Percentiles rank a stretch among this genome's conserved stretches.
Conservation (phyloP, 2,888 invertebrate genomes). For the Clistopyga incitator region DNA sequence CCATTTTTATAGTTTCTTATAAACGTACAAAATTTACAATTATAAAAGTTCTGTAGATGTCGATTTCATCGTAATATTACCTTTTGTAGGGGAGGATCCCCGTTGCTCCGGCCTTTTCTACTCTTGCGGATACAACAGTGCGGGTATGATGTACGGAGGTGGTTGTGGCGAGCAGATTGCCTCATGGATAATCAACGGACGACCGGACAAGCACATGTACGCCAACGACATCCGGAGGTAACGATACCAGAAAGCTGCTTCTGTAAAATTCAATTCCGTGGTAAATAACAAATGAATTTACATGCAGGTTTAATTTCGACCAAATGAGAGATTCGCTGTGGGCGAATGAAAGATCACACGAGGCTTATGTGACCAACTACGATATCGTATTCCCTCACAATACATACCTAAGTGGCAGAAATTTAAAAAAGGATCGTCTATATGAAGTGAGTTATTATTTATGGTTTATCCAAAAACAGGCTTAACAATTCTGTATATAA, state of each 20-base stretch:
- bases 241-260: not conserved
- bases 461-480: not conserved
- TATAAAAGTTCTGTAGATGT: not conserved
- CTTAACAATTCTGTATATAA: not conserved
- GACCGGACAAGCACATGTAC: slow-evolving; percentile 94
- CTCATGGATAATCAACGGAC: slow-evolving; percentile 92
- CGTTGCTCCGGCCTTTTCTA: slow-evolving; percentile 90
- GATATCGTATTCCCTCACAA: slow-evolving; percentile 93
- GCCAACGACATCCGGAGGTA: slow-evolving; percentile 91
- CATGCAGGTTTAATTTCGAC: slow-evolving; percentile 89
- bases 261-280: slow-evolving; percentile 16
- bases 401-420: slow-evolving; percentile 92
- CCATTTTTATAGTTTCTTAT: not conserved
- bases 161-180: slow-evolving; percentile 95
- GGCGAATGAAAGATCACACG: slow-evolving; percentile 93
- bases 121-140: slow-evolving; percentile 95
- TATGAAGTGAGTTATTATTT: slow-evolving; percentile 85
- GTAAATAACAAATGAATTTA: slow-evolving; percentile 19
- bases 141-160: slow-evolving; percentile 96
- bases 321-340: slow-evolving; percentile 90
- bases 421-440: slow-evolving; percentile 88
- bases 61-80: slow-evolving; percentile 13
- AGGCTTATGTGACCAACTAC: slow-evolving; percentile 95
- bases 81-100: slow-evolving; percentile 82
- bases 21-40: not conserved